Conservation (phyloP, 2,113 vertebrate genomes). For the Mixornis gularis region DNA sequence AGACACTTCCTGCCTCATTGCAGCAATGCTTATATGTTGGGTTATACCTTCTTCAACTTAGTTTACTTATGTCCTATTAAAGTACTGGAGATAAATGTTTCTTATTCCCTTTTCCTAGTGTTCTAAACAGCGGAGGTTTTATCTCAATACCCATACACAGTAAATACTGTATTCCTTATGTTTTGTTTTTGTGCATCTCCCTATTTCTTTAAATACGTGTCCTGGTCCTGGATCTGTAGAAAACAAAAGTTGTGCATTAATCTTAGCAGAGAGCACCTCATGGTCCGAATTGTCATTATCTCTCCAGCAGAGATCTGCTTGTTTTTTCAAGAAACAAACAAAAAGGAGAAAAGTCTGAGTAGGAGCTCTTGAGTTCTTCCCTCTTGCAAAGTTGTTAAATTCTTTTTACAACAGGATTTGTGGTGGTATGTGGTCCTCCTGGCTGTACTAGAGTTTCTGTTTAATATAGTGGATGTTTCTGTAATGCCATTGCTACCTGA, state of each 20-base stretch:
- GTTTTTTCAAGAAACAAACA: not conserved
- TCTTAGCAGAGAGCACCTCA: not conserved
- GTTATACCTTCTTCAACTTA: not conserved
- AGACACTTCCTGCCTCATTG: not conserved
- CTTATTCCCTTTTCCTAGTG: not conserved
- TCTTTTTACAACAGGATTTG: not conserved
- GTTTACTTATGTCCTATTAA: not conserved
- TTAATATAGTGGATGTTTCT: not conserved
- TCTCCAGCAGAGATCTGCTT: not conserved
- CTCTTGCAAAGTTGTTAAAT: not conserved
- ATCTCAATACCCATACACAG: not conserved
- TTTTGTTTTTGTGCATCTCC: not conserved
- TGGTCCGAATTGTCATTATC: not conserved
- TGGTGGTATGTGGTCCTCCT: too few relatives aligned
- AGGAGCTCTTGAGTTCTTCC: not conserved
- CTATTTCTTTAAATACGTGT: not conserved
- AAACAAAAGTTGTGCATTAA: not conserved
- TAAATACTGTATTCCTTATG: not conserved
- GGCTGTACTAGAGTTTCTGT: not conserved
- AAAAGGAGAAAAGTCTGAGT: not conserved
- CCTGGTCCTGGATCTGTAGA: not conserved
- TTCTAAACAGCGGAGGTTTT: not conserved
- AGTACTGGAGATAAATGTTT: not conserved
- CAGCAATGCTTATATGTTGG: not conserved
- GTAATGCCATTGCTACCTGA: not conserved